A percentile compares a stretch with the other conserved stretches of the same genome.
Conservation (phyloP, 2,888 invertebrate species). For the Cantharis nigra region DNA sequence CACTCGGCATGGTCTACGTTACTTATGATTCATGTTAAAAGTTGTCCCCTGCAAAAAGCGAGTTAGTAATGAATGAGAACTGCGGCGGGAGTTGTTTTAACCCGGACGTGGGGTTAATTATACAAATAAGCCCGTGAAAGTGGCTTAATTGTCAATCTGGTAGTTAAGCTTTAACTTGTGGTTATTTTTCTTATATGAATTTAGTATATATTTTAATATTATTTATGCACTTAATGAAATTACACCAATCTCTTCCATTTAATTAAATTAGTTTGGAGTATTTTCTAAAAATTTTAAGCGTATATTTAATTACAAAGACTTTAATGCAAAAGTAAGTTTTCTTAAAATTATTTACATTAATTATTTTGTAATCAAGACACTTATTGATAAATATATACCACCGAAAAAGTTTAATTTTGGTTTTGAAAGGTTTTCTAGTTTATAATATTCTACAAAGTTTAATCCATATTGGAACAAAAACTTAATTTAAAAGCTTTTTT, state of each 20-base stretch:
- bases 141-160: slow-evolving; percentile 39
- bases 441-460: not conserved
- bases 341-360: not conserved
- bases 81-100: slow-evolving; percentile 37
- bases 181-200: not conserved
- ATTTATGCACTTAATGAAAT: not conserved
- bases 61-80: slow-evolving; percentile 39
- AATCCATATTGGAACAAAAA: not conserved
- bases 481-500: not conserved
- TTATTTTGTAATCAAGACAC: not conserved
- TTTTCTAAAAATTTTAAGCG: not conserved
- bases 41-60: slow-evolving; percentile 38
- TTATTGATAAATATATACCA: not conserved
- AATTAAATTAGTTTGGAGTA: not conserved
- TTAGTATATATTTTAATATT: not conserved
- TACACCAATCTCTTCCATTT: not conserved
- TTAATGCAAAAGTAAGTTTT: not conserved
- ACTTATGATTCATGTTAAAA: slow-evolving; percentile 41
- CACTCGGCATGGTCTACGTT: slow-evolving; percentile 35
- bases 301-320: not conserved
- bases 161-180: not conserved
- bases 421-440: not conserved
- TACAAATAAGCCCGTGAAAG: slow-evolving; percentile 35
- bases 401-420: not conserved
- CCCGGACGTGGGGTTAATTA: slow-evolving; percentile 44